Base-by-base conservation (phyloP, 2,113 vertebrate genomes). In the Thamnophis sirtalis region DNA sequence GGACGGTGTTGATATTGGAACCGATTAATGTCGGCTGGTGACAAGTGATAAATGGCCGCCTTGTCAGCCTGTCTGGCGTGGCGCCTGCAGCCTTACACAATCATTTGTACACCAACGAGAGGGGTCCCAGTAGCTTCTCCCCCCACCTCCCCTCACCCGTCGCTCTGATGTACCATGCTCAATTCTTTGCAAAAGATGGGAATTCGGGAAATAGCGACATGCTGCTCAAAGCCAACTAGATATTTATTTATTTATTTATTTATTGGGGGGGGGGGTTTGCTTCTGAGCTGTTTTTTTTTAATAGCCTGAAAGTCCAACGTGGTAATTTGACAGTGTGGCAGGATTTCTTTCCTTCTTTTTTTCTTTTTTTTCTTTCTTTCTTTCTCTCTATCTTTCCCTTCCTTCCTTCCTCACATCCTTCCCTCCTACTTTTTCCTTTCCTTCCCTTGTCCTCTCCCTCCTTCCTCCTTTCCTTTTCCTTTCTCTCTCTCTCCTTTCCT, bases 11-110 rank as follows among this genome's bases (percentile, higher is more conserved):
- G 84, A 90, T 94, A 92, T 88, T 11, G 5, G 90, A 93, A 93
- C 86, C 94, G 94, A 95, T 95, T 95, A 94, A 95, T 90, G 95
- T 68, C 13, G 15, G 28, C 95, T 94, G 63, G 89, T 91, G 2
- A 89, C 73, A 93, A 88, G 91, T 96, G 95, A 96, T 97, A 93
- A 96, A 97, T 94, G 93, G 89, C 48, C 68, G 49, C 95, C 80
- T 55, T 17, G 0, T 92, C 80, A 24, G 91, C 92, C 91, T 89
- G 24, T 93, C 90, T 96, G 94, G 92, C 94, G 50, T 68, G 88
- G 63, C 0, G 28, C 95, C 55, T 60, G 33, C 8, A 94, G 93
- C 84, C 60, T 95, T 95, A 90, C 90, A 92, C 89, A 94, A 92
- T 56, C 53, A 0, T 89, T 93, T 90, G 84, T 94, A 92, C 87